phyloP scores from a whole-genome alignment of 2,797 vertebrate species.

The Sciurus carolinensis region DNA sequence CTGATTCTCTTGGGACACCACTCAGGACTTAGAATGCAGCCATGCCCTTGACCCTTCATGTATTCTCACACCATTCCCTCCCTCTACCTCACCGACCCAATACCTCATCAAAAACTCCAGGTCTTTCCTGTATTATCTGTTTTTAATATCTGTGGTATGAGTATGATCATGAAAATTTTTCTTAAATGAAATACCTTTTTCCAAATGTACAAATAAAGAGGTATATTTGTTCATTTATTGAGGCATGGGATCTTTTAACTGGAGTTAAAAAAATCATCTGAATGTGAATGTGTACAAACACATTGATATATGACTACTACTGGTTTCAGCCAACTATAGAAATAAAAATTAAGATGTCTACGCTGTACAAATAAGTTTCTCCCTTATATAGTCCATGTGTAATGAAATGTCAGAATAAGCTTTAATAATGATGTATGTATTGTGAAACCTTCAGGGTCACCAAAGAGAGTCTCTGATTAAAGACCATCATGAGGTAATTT shows the following conservation, averaged over 20 bases:
- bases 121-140: background rate
- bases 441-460: slow-evolving; percentile 44
- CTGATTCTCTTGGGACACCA: background rate
- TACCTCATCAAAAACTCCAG: background rate
- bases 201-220: background rate
- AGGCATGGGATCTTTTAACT: background rate
- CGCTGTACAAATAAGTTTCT: slow-evolving; percentile 46
- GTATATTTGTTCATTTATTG: slow-evolving; percentile 50
- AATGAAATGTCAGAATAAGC: slow-evolving; percentile 67
- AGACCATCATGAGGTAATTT: background rate
- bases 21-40: background rate
- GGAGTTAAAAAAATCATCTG: slow-evolving; percentile 21
- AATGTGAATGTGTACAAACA: slow-evolving; percentile 36
- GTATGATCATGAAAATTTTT: background rate
- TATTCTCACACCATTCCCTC: background rate
- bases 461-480: slow-evolving; percentile 52
- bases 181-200: slow-evolving; percentile 28
- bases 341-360: slow-evolving; percentile 55
- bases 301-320: slow-evolving; percentile 28
- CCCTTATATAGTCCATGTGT: slow-evolving; percentile 1
- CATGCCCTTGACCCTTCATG: background rate
- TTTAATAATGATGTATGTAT: slow-evolving; percentile 48
- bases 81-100: background rate
- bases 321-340: background rate
- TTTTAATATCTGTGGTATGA: slow-evolving; percentile 18